Evolutionary conservation across 2,113 vertebrate species (phyloP).

Genomic region (Eulacestoma nigropectus): DNA sequence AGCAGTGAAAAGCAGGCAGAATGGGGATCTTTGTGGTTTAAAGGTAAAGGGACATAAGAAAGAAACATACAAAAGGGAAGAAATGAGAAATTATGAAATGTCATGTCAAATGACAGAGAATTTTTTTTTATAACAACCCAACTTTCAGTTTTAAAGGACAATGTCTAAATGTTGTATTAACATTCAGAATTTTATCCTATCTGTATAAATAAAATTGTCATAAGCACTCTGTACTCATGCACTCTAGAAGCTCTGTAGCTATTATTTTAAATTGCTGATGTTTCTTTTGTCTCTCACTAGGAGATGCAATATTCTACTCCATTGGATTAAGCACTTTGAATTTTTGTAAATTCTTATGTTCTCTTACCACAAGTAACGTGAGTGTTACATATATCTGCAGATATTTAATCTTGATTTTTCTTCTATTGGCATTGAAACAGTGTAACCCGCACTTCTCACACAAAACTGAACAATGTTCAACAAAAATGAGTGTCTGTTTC

Average conservation of each 20-base stretch:
- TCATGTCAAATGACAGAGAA: not conserved
- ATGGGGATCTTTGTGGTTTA: not conserved
- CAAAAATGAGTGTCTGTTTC: not conserved
- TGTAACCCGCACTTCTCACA: not conserved
- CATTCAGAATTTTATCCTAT: not conserved
- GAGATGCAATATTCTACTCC: not conserved
- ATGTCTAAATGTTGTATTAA: not conserved
- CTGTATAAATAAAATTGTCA: not conserved
- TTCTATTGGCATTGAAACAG: not conserved
- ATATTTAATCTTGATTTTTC: not conserved
- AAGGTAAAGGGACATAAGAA: not conserved
- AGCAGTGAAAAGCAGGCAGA: not conserved
- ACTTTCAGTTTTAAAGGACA: not conserved
- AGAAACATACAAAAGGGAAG: not conserved
- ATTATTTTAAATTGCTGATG: not conserved
- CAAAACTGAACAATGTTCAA: not conserved
- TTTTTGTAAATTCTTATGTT: not conserved
- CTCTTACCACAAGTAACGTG: not conserved
- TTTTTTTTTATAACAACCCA: not conserved
- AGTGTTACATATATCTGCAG: not conserved
- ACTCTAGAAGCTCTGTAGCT: not conserved
- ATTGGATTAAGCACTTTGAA: not conserved
- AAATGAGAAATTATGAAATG: not conserved
- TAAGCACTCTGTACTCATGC: not conserved
- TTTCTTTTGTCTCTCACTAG: not conserved